These are phyloP conservation scores for Malthinus seriepunctatus DNA, from an alignment of 2,888 invertebrate genomes.

Conservation along the genomic window DNA sequence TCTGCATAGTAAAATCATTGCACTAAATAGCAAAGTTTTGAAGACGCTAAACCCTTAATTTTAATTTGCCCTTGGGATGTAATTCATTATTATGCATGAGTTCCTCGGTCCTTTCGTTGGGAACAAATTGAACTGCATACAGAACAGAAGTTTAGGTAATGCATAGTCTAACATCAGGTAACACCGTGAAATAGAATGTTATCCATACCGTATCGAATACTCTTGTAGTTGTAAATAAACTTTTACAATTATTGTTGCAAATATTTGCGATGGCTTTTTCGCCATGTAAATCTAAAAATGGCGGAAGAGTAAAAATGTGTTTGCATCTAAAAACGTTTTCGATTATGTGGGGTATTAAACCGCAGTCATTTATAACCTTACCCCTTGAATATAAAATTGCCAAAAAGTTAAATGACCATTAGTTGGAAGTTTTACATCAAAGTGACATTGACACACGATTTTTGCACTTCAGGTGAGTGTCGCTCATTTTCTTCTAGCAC, in stretches of 20 bases:
- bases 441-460: constrained; percentile 19
- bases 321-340: constrained; percentile 20
- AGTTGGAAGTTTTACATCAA: constrained; percentile 13
- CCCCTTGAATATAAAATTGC: constrained; percentile 33
- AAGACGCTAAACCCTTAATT: constrained; percentile 56
- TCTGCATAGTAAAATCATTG: constrained; percentile 56
- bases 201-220: constrained; percentile 32
- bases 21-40: constrained; percentile 57
- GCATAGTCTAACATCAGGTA: constrained; percentile 40
- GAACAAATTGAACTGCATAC: constrained; percentile 55
- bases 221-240: constrained; percentile 13
- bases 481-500: constrained; percentile 1
- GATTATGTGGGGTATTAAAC: constrained; percentile 34
- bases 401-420: constrained; percentile 33
- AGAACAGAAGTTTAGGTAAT: constrained; percentile 53
- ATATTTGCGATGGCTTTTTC: constrained; percentile 26
- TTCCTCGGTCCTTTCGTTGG: constrained; percentile 47
- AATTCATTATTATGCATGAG: constrained; percentile 60
- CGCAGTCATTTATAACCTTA: constrained; percentile 29
- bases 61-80: constrained; percentile 57
- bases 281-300: constrained; percentile 32
- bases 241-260: constrained; percentile 25
- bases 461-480: constrained; percentile 16
- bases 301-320: constrained; percentile 8
- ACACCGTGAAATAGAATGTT: constrained; percentile 46